Evolutionary conservation across 2,113 vertebrate species (phyloP).

Genomic region (Rana temporaria): DNA sequence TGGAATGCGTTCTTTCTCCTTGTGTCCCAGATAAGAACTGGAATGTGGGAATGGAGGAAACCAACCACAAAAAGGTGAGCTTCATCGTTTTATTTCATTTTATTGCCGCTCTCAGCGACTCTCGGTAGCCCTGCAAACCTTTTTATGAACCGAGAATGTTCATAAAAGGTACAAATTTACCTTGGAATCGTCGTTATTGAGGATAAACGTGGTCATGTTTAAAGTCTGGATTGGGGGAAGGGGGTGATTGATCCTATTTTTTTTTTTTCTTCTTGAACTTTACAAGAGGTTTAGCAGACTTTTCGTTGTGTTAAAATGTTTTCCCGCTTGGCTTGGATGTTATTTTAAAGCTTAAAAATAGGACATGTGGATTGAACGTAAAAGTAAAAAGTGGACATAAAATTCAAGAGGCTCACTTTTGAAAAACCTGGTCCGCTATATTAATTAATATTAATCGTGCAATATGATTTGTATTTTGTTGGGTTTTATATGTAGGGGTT

Average conservation of each 20-base stretch:
- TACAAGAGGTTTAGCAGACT: background rate
- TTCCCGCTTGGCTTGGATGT: background rate
- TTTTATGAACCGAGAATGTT: no score
- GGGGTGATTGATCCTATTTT: background rate
- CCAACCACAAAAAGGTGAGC: slow-evolving; percentile 44
- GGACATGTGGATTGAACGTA: no score
- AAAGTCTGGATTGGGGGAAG: slow-evolving; percentile 5
- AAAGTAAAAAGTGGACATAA: no score
- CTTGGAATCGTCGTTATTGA: no score
- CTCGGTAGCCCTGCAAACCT: no score
- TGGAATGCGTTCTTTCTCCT: slow-evolving; percentile 49
- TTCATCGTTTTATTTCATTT: background rate
- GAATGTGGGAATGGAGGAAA: slow-evolving; percentile 52
- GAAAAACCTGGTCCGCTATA: no score
- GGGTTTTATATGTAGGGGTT: no score
- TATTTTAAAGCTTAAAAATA: no score
- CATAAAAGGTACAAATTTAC: no score
- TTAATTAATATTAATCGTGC: no score
- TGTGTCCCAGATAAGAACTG: slow-evolving; percentile 46
- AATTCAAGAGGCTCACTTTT: no score
- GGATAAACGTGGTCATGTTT: background rate
- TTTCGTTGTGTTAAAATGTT: background rate
- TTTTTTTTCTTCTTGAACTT: slow-evolving; percentile 38
- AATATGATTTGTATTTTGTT: no score
- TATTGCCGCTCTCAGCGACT: background rate